These are phyloP conservation scores for Micrasema minimum DNA, from an alignment of 1,140 invertebrate genomes.

Conservation along the genomic window DNA sequence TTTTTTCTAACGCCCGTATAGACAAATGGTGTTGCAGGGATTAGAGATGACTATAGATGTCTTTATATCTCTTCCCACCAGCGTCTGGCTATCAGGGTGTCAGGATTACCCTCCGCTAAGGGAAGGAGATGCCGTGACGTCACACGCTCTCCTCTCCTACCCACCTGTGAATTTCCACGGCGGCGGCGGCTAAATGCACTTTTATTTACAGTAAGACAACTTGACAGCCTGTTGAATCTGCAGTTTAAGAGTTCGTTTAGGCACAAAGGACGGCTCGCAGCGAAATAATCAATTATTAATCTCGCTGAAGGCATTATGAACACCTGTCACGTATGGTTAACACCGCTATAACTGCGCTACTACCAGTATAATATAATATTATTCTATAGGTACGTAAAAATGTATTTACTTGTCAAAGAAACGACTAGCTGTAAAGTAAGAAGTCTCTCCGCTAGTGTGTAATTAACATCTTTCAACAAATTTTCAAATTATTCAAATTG, in stretches of 20 bases:
- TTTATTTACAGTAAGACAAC: not conserved
- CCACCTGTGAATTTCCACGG: no score
- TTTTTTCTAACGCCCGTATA: not conserved
- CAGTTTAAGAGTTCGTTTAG: not conserved
- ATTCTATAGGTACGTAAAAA: not conserved
- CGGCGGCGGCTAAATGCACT: no score
- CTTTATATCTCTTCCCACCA: no score
- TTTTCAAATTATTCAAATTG: no score
- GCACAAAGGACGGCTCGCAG: conserved; percentile 11
- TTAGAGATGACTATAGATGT: not conserved
- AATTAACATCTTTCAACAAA: not conserved
- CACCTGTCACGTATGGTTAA: conserved; percentile 4
- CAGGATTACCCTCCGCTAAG: no score
- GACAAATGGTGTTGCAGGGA: not conserved
- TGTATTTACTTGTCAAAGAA: not conserved
- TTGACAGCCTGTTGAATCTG: conserved; percentile 3
- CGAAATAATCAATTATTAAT: conserved; percentile 27
- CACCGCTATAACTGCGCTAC: conserved; percentile 1
- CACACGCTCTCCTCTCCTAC: no score
- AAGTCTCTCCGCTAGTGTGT: not conserved
- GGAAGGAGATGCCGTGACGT: no score
- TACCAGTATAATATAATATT: no score
- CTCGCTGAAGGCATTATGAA: not conserved
- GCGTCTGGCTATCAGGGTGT: no score
- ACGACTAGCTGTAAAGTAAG: not conserved